Percentiles rank a stretch among this genome's conserved stretches.
phyloP scores from a whole-genome alignment of 2,113 vertebrate genomes.

The Ceratotherium simum region DNA sequence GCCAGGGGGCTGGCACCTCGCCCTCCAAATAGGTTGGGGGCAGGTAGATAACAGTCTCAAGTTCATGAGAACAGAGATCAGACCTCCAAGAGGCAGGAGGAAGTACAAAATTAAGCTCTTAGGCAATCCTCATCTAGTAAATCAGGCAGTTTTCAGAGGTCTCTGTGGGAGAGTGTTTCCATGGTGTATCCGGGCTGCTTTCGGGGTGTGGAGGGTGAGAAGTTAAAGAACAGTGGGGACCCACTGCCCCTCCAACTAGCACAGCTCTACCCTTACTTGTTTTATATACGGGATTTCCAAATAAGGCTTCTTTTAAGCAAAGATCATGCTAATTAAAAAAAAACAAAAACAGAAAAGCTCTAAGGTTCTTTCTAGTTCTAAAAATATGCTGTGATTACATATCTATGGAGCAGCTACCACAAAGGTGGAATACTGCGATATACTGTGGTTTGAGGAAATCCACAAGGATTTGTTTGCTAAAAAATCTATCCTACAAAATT shows the following conservation, averaged over 20 bases:
- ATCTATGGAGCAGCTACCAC: not conserved
- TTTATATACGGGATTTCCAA: not conserved
- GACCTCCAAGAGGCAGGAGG: not conserved
- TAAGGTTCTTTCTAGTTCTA: not conserved
- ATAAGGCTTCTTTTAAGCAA: not conserved
- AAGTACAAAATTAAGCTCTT: conserved; percentile 6
- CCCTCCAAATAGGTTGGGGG: not conserved
- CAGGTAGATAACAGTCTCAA: not conserved
- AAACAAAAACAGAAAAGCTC: not conserved
- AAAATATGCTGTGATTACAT: conserved; percentile 13
- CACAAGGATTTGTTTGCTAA: not conserved
- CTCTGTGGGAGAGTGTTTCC: not conserved
- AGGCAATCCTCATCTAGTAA: not conserved
- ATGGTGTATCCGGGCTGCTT: not conserved
- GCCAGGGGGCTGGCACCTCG: not conserved
- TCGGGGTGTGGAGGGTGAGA: not conserved
- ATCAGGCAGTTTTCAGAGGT: not conserved
- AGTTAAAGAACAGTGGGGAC: fast-evolving
- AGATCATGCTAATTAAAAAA: not conserved
- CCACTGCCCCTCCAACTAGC: not conserved
- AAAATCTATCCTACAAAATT: not conserved
- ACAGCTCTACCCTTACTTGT: not conserved
- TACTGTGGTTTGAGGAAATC: not conserved
- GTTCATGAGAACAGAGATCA: not conserved
- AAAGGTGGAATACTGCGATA: not conserved